Base-by-base conservation (phyloP, 2,113 vertebrate species). In the Salvelinus namaycush region DNA sequence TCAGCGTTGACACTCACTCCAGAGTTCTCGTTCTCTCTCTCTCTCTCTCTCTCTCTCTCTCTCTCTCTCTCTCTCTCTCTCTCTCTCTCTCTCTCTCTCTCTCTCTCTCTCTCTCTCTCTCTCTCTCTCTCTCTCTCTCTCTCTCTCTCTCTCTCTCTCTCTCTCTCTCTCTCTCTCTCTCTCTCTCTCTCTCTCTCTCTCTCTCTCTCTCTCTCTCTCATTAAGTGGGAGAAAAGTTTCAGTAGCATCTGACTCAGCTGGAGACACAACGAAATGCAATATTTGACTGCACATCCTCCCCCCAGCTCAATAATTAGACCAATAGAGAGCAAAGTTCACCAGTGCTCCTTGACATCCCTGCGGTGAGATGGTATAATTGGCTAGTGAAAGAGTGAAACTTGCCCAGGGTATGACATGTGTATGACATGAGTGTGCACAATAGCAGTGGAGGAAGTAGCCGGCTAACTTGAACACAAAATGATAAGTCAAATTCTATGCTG, bases 311-410 rank as follows among this genome's bases (percentile, higher is more conserved):
- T 73, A 76, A 82, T 82, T 57, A 79, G 54, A 44, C 65, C 20
- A 22, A 62, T 60, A 44, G 39, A 57, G 69, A 68, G 67, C 69
- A 78, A 49, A 82, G 81, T 57, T 76, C 64, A 76, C 65, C 4
- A 4, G 44, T 34, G 18, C 73, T 74, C 48, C 44, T 68, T 67
- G 76, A 62, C 68, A 70, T 39, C 44, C 44, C 48, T 70, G 72
- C 24, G n/a, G 54, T 75, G 67, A 78, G 60, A 66, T 22, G 51
- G 22, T 68, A 16, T 83, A 83, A 83, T 75, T 80, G 76, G 75
- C 76, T 64, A 72, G 22, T 12, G 31, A 59, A 68, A 16, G n/a
- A 22, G n/a, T 62, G 59, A 22, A 22, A n/a, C 16, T 22, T n/a
- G 59, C 59, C n/a, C 20, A 8, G n/a, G 20, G 59, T 8, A 13